Base-by-base conservation (phyloP, 2,888 invertebrate species). In the Spodoptera littoralis region DNA sequence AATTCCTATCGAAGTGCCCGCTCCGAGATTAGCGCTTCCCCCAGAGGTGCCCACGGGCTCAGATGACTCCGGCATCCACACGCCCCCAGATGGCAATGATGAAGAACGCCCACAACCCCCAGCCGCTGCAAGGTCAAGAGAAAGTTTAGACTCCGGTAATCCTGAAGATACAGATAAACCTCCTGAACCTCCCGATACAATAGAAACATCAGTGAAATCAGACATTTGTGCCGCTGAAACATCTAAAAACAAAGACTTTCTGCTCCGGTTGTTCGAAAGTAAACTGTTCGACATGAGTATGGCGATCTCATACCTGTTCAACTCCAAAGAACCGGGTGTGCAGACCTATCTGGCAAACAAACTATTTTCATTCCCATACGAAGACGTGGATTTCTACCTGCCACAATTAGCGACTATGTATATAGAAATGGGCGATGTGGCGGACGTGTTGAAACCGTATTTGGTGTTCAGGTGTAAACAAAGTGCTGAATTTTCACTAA, bases 321-420 rank as follows among this genome's bases (percentile, higher is more conserved):
- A 99, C 90, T 99, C 99, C 46, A 99, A 99, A 94, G 99, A 99
- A 90, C 98, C 98, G 45, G 99, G 99, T 69, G 99, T 99, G 76
- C 98, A 99, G 87, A 98, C 98, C 83, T 99, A 99, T 94, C 97
- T 99, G 89, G 99, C 98, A 74, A 99, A 99, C 95, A 98, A 98
- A 93, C 96, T 99, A 95, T 99, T 99, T 93, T 98, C 97, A 91
- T 99, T 99, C 92, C 96, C 97, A 41, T 96, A 98, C 89, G 96
- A 95, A 75, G 98, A 99, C 80, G 98, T 99, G 73, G 99, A 99
- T 95, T 98, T 99, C 91, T 99, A 99, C 94, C 96, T 99, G 89
- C 99, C 99, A 52, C 99, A 99, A 93, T 94, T 99, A 86, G 97
- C 99, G 85, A 98, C 98, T 85, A 98, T 99, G 98, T 99, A 99